Evolutionary conservation across 2,113 vertebrate genomes (phyloP).

Genomic region (Caranx ignobilis): DNA sequence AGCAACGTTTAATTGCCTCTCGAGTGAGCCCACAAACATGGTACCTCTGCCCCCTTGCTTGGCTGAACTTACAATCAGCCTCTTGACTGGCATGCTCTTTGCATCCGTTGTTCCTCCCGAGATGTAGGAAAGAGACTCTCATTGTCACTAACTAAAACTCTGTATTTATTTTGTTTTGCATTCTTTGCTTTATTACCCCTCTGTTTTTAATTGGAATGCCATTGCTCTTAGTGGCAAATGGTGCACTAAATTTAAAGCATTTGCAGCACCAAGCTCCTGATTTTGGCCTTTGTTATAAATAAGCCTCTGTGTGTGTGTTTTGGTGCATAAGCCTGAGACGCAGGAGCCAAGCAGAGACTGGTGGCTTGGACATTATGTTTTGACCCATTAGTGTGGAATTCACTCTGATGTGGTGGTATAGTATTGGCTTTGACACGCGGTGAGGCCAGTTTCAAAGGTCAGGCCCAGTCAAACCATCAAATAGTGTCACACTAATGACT

Average conservation of each 20-base stretch:
- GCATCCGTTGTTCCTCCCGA: constrained; percentile 25
- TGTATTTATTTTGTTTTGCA: constrained; percentile 40
- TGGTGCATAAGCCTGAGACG: constrained; percentile 14
- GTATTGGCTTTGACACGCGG: constrained; percentile 66
- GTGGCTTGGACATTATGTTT: constrained; percentile 42
- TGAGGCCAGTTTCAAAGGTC: constrained; percentile 69
- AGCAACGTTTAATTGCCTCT: constrained; percentile 81
- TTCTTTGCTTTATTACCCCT: constrained; percentile 49
- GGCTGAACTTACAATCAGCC: constrained; percentile 46
- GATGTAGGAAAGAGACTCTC: constrained; percentile 11
- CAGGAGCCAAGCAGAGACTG: constrained; percentile 32
- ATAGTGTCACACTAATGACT: constrained; percentile 60
- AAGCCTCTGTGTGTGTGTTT: constrained; percentile 36
- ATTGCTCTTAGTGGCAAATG: constrained; percentile 47
- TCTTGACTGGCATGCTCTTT: constrained; percentile 53
- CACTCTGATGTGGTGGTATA: constrained; percentile 61
- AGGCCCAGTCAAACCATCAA: constrained; percentile 59
- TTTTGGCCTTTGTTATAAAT: constrained; percentile 34
- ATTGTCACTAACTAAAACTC: constrained; percentile 28
- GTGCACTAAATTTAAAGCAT: constrained; percentile 15
- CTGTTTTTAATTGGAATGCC: constrained; percentile 53
- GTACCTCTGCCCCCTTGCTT: constrained; percentile 69
- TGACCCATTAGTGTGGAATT: constrained; percentile 72
- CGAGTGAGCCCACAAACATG: constrained; percentile 69
- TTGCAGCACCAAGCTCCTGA: background rate